These are phyloP conservation scores for Doris montereyensis DNA, from an alignment of 2,888 invertebrate genomes.

Conservation along the genomic window DNA sequence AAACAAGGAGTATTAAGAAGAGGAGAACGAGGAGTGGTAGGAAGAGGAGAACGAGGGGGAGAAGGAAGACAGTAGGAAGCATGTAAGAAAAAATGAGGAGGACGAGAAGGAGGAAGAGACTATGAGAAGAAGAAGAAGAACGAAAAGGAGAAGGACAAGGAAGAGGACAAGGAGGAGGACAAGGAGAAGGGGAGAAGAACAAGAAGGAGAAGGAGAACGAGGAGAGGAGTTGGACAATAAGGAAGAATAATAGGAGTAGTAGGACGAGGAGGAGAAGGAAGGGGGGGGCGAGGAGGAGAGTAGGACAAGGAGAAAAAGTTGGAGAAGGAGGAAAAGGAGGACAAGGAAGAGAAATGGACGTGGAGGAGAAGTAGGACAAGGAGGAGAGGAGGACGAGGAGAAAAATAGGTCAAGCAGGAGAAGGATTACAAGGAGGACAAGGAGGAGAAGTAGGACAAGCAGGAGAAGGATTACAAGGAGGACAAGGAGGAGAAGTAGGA, in stretches of 20 bases:
- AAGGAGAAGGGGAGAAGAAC: neutral
- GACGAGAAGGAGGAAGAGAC: too few relatives aligned
- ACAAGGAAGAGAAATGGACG: neutral
- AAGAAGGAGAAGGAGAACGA: neutral
- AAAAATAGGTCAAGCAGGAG: neutral
- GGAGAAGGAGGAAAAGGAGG: neutral
- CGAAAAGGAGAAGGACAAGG: neutral
- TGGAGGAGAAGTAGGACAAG: neutral
- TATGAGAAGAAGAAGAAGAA: neutral
- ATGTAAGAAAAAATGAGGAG: too few relatives aligned
- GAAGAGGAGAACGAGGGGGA: too few relatives aligned
- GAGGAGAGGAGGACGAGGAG: neutral
- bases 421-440: neutral
- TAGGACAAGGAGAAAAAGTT: neutral
- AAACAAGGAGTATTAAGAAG: too few relatives aligned
- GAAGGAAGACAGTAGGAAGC: too few relatives aligned
- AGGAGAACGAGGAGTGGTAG: too few relatives aligned
- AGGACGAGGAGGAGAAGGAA: neutral
- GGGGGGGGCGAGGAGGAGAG: neutral
- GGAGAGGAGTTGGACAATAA: neutral
- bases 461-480: neutral
- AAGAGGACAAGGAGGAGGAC: slow-evolving; percentile 1
- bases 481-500: neutral
- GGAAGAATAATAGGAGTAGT: neutral
- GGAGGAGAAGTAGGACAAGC: neutral